Evolutionary conservation across 1,140 invertebrate genomes (phyloP), one percentile per base, ranked within the genome.

Genomic region (Lepeophtheirus salmonis): DNA sequence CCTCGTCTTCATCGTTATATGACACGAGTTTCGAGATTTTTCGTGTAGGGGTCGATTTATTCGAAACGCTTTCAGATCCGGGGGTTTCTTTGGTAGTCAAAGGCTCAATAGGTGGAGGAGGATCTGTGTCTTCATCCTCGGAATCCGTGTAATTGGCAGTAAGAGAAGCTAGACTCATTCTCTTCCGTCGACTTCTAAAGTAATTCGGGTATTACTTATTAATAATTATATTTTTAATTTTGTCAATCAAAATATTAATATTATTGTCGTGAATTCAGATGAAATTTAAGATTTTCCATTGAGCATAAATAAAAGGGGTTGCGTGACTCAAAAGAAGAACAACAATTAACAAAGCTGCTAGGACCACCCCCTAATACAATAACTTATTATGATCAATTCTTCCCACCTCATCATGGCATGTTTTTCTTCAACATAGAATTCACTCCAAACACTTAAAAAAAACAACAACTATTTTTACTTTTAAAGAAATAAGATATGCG

Each of bases 11-110:
- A 18, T 65, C 59, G 23, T 56, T 65, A 64, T 71, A 71, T 2
- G 70, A 70, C 18, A 71, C 70, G n/a, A 78, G 75, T 63, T 80
- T 75, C 50, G 77, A 75, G 64, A 79, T 72, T 75, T 61, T 67
- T 67, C 67, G 66, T 68, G 67, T 67, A 63, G 74, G 68, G 61
- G 73, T 67, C 63, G 71, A 75, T 23, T 21, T 75, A 69, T 18
- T 73, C 68, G 63, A 69, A 3, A 51, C 20, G 14, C n/a, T 18
- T 18, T 16, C 10, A 82, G 64, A 85, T 70, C 65, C 80, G 68
- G 6, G 73, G 70, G 25, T 73, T 68, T 61, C 72, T 73, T 53
- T 65, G 64, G 67, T 67, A 60, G 67, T 65, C 58, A 67, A 67
- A 21, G 67, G 70, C 54, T 67, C 64, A 64, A 66, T 64, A 51